Conservation (phyloP, 2,888 invertebrate genomes). For the Panopea generosa region DNA sequence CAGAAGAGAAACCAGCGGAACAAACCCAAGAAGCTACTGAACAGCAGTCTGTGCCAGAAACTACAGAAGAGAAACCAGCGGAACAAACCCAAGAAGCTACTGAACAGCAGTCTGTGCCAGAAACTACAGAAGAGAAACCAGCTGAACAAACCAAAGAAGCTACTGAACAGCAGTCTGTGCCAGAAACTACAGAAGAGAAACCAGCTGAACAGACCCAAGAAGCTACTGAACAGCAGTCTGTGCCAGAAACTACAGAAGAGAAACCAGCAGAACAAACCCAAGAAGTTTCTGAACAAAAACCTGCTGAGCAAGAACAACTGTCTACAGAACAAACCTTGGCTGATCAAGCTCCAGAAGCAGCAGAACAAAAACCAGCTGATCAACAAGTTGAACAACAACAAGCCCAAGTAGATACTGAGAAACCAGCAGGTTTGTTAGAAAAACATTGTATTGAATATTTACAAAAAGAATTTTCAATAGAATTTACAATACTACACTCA, state of each 20-base stretch:
- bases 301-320: slow-evolving; percentile 13
- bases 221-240: too few species aligned
- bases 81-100: too few species aligned
- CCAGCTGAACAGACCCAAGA: too few species aligned
- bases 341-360: neutral
- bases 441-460: neutral
- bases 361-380: slow-evolving; percentile 15
- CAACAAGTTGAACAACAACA: slow-evolving; percentile 36
- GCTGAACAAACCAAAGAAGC: slow-evolving; percentile 10
- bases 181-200: too few species aligned
- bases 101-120: too few species aligned
- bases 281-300: neutral
- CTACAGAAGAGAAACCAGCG: too few species aligned
- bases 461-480: too few species aligned
- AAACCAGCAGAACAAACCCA: neutral
- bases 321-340: slow-evolving; percentile 8
- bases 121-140: slow-evolving; percentile 12
- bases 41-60: too few species aligned
- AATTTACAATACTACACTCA: too few species aligned
- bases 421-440: neutral
- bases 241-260: neutral
- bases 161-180: too few species aligned
- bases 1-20: slow-evolving; percentile 20
- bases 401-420: slow-evolving; percentile 23
- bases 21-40: slow-evolving; percentile 8